Conservation (phyloP, 2,113 vertebrate genomes). For the Meles meles region DNA sequence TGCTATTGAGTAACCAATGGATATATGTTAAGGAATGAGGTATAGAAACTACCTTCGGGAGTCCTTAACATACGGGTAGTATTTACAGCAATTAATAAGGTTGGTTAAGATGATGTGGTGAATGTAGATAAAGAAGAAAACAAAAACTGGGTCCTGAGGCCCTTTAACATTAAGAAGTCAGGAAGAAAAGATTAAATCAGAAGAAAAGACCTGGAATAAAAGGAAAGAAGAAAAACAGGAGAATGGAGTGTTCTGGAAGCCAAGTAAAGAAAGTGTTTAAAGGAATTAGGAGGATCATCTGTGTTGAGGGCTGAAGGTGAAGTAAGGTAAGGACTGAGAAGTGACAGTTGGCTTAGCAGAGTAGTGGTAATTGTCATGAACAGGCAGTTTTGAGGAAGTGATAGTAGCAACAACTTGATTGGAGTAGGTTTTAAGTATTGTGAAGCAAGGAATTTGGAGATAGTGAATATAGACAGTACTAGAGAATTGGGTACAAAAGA, state of each 20-base stretch:
- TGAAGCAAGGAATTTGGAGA: not conserved
- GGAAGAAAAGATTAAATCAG: not conserved
- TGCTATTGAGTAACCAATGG: not conserved
- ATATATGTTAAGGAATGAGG: not conserved
- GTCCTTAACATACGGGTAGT: not conserved
- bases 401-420: not conserved
- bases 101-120: not conserved
- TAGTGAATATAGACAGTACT: not conserved
- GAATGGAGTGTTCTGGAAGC: not conserved
- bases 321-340: not conserved
- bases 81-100: not conserved
- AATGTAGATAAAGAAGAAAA: constrained; percentile 5
- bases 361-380: not conserved
- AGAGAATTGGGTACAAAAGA: not conserved
- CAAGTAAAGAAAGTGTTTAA: constrained; percentile 1
- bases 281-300: not conserved
- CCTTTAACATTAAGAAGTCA: not conserved
- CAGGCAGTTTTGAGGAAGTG: not conserved
- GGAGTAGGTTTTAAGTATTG: constrained; percentile 13
- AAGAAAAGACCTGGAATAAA: not conserved
- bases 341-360: not conserved
- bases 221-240: not conserved
- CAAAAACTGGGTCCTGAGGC: not conserved
- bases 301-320: not conserved
- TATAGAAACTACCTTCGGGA: not conserved